Base-by-base conservation (phyloP, 2,113 vertebrate genomes). In the Poeciliopsis occidentalis region DNA sequence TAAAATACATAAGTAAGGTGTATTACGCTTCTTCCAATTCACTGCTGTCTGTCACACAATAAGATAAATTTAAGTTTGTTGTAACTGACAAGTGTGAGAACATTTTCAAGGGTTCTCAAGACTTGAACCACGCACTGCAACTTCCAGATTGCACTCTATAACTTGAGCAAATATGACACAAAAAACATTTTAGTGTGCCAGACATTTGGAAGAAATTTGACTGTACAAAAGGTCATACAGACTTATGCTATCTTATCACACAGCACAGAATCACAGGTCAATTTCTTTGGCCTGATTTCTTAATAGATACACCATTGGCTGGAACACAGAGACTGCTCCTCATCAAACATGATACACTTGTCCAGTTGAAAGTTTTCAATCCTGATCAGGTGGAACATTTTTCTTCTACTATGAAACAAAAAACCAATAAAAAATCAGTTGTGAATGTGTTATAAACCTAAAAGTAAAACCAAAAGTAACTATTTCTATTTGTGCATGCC, bases 341-440 rank as follows among this genome's bases (percentile, higher is more conserved):
- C 22, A 22, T 54, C 19, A 57, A 57, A 57, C 5, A 7, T n/a
- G 22, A 57, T 54, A 3, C 51, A 10, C 7, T 57, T n/a, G 8
- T n/a, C 19, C 24, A n/a, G 7, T 57, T 57, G 44, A 57, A 57
- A n/a, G 51, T n/a, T 22, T 51, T 22, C 47, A 51, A 19, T 2
- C 30, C 31, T 72, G 72, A 79, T 82, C 76, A 85, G 44, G 63
- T 32, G 10, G 64, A 76, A 85, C 84, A 81, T 61, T 63, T 65
- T 72, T 73, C 64, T 72, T 39, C 44, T 61, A 71, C 83, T 57
- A 57, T 78, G 15, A 86, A 86, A 72, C 83, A 70, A 30, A 30
- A 67, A 73, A 75, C 17, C 26, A 63, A 89, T 89, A 39, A 87
- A 84, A 79, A 72, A 82, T 89, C 82, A 41, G 85, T 78, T 66